Evolutionary conservation across 1,140 invertebrate genomes (phyloP), one percentile per base, ranked within the genome.

Genomic region (Panagrolaimus sp.): DNA sequence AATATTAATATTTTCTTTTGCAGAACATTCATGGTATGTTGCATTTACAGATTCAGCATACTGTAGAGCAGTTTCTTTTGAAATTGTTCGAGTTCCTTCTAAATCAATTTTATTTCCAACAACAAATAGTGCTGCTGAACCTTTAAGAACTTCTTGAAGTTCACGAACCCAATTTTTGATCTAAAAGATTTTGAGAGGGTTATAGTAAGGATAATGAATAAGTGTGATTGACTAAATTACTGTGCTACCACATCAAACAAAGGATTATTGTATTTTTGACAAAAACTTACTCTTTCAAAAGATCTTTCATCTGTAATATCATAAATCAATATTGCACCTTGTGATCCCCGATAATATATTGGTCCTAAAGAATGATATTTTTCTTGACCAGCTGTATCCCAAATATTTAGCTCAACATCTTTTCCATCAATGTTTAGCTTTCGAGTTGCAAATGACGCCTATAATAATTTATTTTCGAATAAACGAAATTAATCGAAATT

Each of bases 81-180:
- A 84, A 20, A 98, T 92, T 76, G 89, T 89, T 77, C 93, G 85
- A 64, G 96, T 89, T 81, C 91, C 91, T 82, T 96, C 93, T 79
- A 98, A 86, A 86, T 99, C 96, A 81, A 90, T 89, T 88, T 99
- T 99, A 85, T 99, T 99, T 53, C 95, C 96, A 71, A 92, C 92
- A 83, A 99, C 97, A 61, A 89, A 89, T 45, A 98, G 85, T 76
- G 89, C 89, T 73, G 97, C 91, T 74, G 96, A 91, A 78, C 90
- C 89, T 7, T 94, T 95, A 13, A 97, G 86, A 90, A 98, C 96
- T 85, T 93, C 93, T 72, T 91, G 89, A 57, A 98, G 85, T 85
- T 99, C 96, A 83, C 95, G 95, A 8, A 98, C 93, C 96, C 96
- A 99, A 83, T 90, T 94, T 86, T 97, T 95, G 0, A 95, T 91